phyloP scores from a whole-genome alignment of 2,888 invertebrate species.

The Sinodicranocentrus sp. region DNA sequence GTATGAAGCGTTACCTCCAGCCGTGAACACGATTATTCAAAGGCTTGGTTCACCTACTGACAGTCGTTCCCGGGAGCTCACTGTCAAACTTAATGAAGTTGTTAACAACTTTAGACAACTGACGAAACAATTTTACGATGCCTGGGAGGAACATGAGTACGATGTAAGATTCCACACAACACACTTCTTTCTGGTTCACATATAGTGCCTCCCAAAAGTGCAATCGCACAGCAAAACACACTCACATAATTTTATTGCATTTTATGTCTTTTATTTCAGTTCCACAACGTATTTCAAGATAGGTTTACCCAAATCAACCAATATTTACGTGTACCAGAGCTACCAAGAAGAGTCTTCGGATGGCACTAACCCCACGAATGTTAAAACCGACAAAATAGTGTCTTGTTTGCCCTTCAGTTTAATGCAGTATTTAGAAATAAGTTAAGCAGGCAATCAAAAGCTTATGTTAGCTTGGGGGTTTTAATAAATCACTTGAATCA shows the following conservation, averaged over 20 bases:
- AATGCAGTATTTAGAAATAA: background rate
- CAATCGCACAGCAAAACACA: no score
- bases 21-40: conserved; percentile 54
- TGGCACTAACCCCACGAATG: conserved; percentile 52
- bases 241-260: no score
- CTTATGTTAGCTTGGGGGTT: background rate
- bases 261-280: no score
- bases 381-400: no score
- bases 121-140: conserved; percentile 49
- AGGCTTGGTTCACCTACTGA: conserved; percentile 44
- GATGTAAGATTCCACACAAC: no score
- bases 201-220: no score
- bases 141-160: conserved; percentile 56
- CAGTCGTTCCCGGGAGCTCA: conserved; percentile 40
- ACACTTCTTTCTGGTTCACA: no score
- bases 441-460: background rate
- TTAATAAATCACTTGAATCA: no score
- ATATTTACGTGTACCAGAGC: conserved; percentile 62
- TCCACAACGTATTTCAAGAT: conserved; percentile 61
- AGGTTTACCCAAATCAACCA: conserved; percentile 57
- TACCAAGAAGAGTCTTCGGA: conserved; percentile 51
- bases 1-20: conserved; percentile 51
- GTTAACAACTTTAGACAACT: conserved; percentile 50
- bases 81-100: conserved; percentile 37
- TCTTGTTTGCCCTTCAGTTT: background rate